Base-by-base conservation (phyloP, 2,797 vertebrate species). In the Hyperoplus immaculatus region DNA sequence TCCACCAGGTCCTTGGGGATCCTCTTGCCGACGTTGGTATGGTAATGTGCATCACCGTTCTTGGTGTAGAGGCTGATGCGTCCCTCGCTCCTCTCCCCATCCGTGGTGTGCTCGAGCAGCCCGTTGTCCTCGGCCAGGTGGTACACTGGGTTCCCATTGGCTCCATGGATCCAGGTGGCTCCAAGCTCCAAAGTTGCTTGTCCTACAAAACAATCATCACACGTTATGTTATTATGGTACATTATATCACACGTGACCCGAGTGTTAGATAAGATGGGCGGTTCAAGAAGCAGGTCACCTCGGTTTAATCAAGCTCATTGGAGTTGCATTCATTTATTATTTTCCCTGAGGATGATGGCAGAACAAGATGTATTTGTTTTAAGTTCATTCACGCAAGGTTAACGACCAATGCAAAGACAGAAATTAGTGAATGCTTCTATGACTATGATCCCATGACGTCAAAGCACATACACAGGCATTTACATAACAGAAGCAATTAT, bases 161-260 rank as follows among this genome's bases (percentile, higher is more conserved):
- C 97, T 78, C 98, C 98, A 96, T 99, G 98, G 93, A 99, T 99
- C 98, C 98, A 99, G 90, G 98, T 99, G 88, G 98, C 98, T 96
- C 98, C 98, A 88, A 99, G 97, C 82, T 99, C 98, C 96, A 99
- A 97, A 94, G 96, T 97, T 74, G 97, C 93, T 94, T 96, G 94
- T 92, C 96, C 98, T 99, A 84, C 3, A 72, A 61, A 51, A 6
- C 3, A 46, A 29, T 29, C 29, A 29, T 29, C 29, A 29, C 29
- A 29, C 29, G 29, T 29, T 29, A 29, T 29, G 29, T 29, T 29
- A 29, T 3, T 29, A 29, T 29, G 29, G 29, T 29, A 3, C 29
- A 29, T 29, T 29, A 29, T 3, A 29, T 29, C 29, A 29, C 29
- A 29, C 29, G 29, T 29, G 29, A 29, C 29, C 29, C 29, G n/a